Percentiles rank a stretch among this genome's conserved stretches.
Conservation (phyloP, 1,140 invertebrate species). For the Leptopilina clavipes region DNA sequence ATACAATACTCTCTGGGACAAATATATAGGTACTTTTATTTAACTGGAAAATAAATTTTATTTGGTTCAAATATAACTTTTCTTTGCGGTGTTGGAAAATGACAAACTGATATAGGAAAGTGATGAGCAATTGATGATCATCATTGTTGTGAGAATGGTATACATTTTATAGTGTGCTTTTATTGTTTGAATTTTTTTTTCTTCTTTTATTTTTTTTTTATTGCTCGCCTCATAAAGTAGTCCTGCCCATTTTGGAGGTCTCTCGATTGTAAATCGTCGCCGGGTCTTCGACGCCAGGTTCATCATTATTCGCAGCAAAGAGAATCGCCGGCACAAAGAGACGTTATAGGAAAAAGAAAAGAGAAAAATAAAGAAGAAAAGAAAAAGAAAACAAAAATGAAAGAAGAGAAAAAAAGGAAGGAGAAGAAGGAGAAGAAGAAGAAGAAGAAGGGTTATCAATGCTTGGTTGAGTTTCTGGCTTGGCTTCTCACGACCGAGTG, state of each 20-base stretch:
- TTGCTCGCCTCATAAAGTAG: conserved; percentile 9
- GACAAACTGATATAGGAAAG: background rate
- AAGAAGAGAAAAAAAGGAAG: background rate
- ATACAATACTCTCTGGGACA: too few relatives aligned
- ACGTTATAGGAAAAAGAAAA: background rate
- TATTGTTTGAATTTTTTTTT: background rate
- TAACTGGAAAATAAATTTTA: too few relatives aligned
- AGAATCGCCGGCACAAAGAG: conserved; percentile 28
- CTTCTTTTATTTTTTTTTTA: conserved; percentile 11
- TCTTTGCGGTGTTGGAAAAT: too few relatives aligned
- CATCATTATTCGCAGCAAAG: conserved; percentile 33
- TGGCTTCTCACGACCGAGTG: conserved; percentile 11
- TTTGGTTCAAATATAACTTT: too few relatives aligned
- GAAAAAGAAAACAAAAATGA: background rate
- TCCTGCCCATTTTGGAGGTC: conserved; percentile 26
- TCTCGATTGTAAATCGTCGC: conserved; percentile 32
- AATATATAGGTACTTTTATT: too few relatives aligned
- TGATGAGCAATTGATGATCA: conserved; percentile 3
- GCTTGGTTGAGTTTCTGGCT: conserved; percentile 21
- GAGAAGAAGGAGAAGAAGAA: too few relatives aligned
- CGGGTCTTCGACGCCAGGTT: conserved; percentile 34
- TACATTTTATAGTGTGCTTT: conserved; percentile 2
- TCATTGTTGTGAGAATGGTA: conserved; percentile 8
- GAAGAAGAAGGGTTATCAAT: conserved; percentile 28
- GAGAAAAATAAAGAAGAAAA: background rate